phyloP scores from a whole-genome alignment of 1,140 invertebrate species.

The Calliphora vicina region DNA sequence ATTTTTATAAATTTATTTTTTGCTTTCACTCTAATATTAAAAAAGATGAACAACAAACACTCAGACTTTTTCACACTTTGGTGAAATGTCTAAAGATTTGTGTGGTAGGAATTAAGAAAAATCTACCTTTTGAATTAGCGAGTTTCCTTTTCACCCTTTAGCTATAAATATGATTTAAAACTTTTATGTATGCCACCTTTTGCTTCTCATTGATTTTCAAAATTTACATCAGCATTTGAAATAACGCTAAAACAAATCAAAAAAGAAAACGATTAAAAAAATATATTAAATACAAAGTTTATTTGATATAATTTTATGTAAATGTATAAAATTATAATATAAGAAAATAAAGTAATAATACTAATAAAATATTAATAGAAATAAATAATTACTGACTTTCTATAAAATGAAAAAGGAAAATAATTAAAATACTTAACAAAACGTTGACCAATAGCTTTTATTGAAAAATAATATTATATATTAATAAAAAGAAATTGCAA shows the following conservation, averaged over 20 bases:
- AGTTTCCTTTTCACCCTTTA: too few species aligned
- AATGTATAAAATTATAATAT: conserved; percentile 9
- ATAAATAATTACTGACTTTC: conserved; percentile 19
- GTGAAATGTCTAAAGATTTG: too few species aligned
- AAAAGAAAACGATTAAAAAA: conserved; percentile 8
- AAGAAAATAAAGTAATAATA: conserved; percentile 9
- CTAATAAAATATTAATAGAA: background rate
- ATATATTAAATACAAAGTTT: background rate
- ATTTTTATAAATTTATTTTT: too few species aligned
- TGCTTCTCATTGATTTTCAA: too few species aligned
- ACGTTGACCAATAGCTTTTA: background rate
- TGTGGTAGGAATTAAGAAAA: too few species aligned
- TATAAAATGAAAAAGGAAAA: background rate
- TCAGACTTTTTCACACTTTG: too few species aligned
- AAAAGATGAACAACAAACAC: too few species aligned
- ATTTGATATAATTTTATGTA: conserved; percentile 12
- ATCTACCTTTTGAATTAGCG: too few species aligned
- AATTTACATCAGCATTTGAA: too few species aligned
- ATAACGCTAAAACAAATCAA: conserved; percentile 16
- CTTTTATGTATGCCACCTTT: too few species aligned
- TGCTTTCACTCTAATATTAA: too few species aligned
- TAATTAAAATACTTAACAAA: background rate
- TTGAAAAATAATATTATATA: background rate
- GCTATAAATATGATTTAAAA: too few species aligned
- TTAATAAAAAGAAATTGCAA: background rate